phyloP scores from a whole-genome alignment of 37 sponge, comb jelly and placozoan species.

The Petrosia ficiformis region DNA sequence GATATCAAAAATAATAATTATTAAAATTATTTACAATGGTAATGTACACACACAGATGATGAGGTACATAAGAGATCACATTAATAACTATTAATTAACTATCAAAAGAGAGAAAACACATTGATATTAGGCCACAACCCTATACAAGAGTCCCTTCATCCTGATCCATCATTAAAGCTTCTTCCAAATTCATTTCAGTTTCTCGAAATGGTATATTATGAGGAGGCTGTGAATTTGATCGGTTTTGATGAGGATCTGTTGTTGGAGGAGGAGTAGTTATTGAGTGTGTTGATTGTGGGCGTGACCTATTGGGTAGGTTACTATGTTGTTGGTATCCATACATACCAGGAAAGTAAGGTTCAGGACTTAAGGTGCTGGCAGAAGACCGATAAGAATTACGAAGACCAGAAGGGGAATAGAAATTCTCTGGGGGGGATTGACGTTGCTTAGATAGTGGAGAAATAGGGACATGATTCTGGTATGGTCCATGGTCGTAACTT shows the following conservation, averaged over 20 bases:
- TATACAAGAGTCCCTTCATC: constrained; percentile 8
- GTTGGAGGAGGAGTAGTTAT: background rate
- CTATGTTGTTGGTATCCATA: background rate
- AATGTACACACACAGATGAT: no score
- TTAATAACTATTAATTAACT: no score
- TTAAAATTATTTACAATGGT: no score
- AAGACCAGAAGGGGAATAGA: background rate
- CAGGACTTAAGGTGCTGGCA: background rate
- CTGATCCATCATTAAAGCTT: constrained; percentile 7
- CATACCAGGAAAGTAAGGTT: no score
- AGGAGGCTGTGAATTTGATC: background rate
- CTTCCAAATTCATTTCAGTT: background rate
- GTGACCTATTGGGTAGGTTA: background rate
- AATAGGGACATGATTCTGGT: background rate
- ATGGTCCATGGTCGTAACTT: background rate
- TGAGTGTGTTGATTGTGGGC: constrained; percentile 3
- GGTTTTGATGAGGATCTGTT: background rate
- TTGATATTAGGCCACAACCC: no score
- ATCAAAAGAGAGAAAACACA: no score
- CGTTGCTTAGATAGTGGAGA: background rate
- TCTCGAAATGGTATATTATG: background rate
- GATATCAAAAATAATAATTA: no score
- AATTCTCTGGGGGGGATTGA: background rate
- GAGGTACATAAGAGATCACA: no score
- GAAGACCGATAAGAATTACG: background rate